These are phyloP conservation scores for Ophonus ardosiacus DNA, from an alignment of 2,888 invertebrate genomes.

Conservation along the genomic window DNA sequence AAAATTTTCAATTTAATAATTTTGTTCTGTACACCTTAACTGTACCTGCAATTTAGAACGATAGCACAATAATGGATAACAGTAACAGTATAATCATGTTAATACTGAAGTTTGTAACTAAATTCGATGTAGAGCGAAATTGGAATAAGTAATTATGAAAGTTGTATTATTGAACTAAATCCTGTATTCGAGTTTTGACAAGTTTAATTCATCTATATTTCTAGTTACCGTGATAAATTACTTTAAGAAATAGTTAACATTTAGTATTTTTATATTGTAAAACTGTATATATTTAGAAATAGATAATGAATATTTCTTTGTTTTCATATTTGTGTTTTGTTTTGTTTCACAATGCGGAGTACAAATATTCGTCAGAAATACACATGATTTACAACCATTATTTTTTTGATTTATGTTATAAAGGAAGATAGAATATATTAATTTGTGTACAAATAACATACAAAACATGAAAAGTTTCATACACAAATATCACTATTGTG, in stretches of 20 bases:
- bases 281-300: neutral
- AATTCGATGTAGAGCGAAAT: constrained; percentile 7
- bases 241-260: neutral
- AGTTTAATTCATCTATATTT: neutral
- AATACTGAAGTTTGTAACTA: neutral
- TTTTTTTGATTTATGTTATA: too few relatives aligned
- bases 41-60: neutral
- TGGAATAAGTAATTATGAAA: constrained; percentile 18
- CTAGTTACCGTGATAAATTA: neutral
- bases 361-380: too few relatives aligned
- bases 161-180: constrained; percentile 9
- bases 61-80: constrained; percentile 4
- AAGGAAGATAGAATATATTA: too few relatives aligned
- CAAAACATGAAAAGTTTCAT: too few relatives aligned
- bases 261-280: neutral
- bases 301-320: too few relatives aligned
- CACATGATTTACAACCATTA: too few relatives aligned
- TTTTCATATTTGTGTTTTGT: too few relatives aligned
- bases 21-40: neutral
- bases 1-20: neutral
- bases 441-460: too few relatives aligned
- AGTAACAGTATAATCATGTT: constrained; percentile 12
- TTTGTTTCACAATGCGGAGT: too few relatives aligned
- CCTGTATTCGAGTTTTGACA: neutral
- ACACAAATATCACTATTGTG: too few relatives aligned